A percentile compares a stretch with the other conserved stretches of the same genome.
These are phyloP conservation scores for Megaustenia siamemsis DNA, from an alignment of 2,888 invertebrate species.

Conservation along the genomic window DNA sequence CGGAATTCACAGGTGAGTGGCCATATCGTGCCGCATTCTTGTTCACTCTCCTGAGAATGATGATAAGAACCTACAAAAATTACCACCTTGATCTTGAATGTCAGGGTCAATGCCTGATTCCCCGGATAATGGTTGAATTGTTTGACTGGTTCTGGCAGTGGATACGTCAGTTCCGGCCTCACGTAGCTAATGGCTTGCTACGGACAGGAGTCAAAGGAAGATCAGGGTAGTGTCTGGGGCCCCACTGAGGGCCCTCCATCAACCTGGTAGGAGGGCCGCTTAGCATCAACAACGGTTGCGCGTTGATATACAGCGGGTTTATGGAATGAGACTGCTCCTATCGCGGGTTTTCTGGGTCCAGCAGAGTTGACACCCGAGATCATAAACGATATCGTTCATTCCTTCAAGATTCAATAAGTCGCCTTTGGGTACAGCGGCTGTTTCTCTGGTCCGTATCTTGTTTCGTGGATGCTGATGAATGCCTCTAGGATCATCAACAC, in stretches of 20 bases:
- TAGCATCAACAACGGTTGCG: neutral
- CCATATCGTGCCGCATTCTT: too few species aligned
- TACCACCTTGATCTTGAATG: neutral
- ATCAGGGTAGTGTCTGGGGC: neutral
- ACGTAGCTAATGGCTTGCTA: neutral
- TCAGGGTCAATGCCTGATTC: neutral
- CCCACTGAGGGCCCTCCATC: neutral
- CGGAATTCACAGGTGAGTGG: too few species aligned
- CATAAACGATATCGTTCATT: neutral
- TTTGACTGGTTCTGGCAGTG: neutral
- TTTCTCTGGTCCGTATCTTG: neutral
- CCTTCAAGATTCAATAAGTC: neutral
- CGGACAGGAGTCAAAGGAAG: neutral
- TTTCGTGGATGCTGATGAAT: neutral
- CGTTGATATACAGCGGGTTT: neutral
- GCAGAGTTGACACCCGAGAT: neutral
- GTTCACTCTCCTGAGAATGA: too few species aligned
- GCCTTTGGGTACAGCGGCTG: neutral
- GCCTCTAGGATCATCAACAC: neutral
- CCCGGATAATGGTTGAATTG: neutral
- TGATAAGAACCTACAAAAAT: too few species aligned
- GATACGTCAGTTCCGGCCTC: neutral
- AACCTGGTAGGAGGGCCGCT: neutral
- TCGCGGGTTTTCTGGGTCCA: neutral
- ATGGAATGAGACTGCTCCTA: constrained; percentile 4